Evolutionary conservation across 2,113 vertebrate genomes (phyloP), one percentile per base, ranked within the genome.

Genomic region (Pygoscelis adeliae): DNA sequence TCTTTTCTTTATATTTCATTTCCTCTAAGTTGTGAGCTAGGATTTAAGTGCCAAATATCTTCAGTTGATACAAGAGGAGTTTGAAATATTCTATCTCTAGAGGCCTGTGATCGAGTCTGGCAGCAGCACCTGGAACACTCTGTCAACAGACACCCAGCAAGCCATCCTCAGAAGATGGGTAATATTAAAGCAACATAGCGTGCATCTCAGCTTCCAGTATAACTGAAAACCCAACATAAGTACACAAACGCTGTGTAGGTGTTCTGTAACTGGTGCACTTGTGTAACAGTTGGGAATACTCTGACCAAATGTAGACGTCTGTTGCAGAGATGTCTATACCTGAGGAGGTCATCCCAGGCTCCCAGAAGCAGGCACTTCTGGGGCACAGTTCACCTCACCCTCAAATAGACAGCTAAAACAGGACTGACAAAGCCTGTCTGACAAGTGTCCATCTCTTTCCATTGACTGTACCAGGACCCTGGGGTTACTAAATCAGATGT

Each of bases 31-130:
- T 66, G 55, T 73, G 66, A 73, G 59, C 53, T 93, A 59, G 36
- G 70, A 91, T 94, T 92, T 92, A 76, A 96, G 84, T 89, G 55
- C 78, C 78, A 87, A 82, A 90, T 89, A 91, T 50, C 87, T 93
- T 84, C 32, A 67, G 53, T 16, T 87, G 79, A 82, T 78, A 56
- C 16, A 40, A 66, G 59, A 95, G 53, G 70, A 93, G 66, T 89
- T 76, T 83, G 83, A 91, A 93, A 83, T 78, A 82, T 21, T 74
- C 90, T 88, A 15, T 71, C 92, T 92, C 80, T 29, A 79, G 87
- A 87, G 66, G 36, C 49, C 52, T 88, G 63, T 83, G 77, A 40
- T 6, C 70, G 69, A 92, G 13, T 85, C 76, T 90, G 50, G 70
- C 49, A 94, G 70, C 49, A 94, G 47, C 93, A 93, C 77, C 53